Percentiles rank a stretch among this genome's conserved stretches.
Conservation (phyloP, 2,888 invertebrate genomes). For the Melanostoma mellinum region DNA sequence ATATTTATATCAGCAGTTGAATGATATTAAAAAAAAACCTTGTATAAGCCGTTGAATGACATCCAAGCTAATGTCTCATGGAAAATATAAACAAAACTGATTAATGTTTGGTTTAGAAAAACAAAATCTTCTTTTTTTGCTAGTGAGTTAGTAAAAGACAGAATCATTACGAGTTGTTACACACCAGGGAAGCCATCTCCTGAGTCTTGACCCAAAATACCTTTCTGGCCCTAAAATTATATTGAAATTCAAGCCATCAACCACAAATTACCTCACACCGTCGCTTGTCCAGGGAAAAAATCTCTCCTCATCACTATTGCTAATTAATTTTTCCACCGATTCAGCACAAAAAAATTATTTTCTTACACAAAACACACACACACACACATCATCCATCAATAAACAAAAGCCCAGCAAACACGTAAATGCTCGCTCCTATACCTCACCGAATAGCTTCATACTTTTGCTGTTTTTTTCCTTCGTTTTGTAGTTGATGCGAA, state of each 20-base stretch:
- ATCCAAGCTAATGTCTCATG: no score
- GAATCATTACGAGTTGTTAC: no score
- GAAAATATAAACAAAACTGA: no score
- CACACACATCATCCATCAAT: slow-evolving; percentile 44
- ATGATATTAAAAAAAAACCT: no score
- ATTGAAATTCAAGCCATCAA: slow-evolving; percentile 40
- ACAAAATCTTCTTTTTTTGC: no score
- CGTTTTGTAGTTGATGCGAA: slow-evolving; percentile 42
- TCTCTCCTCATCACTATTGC: slow-evolving; percentile 25
- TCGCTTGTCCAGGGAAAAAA: slow-evolving; percentile 8
- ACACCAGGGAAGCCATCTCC: no score
- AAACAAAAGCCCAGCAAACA: slow-evolving; percentile 58
- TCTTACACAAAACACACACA: slow-evolving; percentile 6
- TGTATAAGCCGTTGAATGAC: no score
- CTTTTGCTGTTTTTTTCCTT: neutral
- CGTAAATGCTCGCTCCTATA: slow-evolving; percentile 29
- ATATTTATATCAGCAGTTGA: no score
- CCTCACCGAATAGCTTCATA: slow-evolving; percentile 27
- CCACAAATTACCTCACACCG: slow-evolving; percentile 20
- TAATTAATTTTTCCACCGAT: slow-evolving; percentile 58
- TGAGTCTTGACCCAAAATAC: no score
- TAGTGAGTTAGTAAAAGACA: no score
- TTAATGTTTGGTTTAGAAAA: no score
- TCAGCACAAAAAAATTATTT: slow-evolving; percentile 33
- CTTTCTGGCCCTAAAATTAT: neutral